Evolutionary conservation across 2,113 vertebrate species (phyloP).

Genomic region (Vidua macroura): DNA sequence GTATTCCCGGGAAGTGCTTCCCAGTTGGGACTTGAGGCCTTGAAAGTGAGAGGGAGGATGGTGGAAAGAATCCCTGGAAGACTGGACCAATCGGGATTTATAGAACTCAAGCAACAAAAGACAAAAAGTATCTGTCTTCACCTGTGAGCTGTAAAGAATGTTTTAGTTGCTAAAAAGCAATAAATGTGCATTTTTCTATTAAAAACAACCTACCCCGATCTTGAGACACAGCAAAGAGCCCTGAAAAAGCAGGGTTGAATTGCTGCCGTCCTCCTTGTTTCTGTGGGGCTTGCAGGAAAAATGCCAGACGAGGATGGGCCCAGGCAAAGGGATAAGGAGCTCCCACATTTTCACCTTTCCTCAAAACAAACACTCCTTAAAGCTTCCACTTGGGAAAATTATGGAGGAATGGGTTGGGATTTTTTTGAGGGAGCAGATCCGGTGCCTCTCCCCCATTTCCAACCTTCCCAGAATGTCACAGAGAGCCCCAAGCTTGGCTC

Average conservation of each 20-base stretch:
- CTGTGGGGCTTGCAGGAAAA: background rate
- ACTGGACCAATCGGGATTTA: background rate
- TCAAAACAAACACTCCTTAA: background rate
- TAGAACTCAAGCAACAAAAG: background rate
- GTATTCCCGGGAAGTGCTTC: too few relatives aligned
- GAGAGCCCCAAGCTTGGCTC: background rate
- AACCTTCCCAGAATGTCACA: fast-evolving
- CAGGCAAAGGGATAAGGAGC: background rate
- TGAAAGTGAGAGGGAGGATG: background rate
- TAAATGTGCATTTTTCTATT: background rate
- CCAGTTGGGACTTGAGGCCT: fast-evolving
- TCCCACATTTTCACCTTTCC: background rate
- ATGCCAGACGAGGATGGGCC: background rate
- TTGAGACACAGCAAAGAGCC: background rate
- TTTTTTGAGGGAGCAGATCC: fast-evolving
- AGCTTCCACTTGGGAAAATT: fast-evolving
- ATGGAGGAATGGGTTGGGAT: fast-evolving
- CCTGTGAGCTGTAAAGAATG: background rate
- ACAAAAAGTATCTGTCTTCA: background rate
- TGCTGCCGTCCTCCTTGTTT: fast-evolving
- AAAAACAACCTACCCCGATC: background rate
- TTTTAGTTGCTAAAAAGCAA: background rate
- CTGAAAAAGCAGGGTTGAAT: background rate
- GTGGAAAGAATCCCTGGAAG: background rate
- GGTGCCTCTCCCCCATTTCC: fast-evolving